These are phyloP conservation scores for Gnatocerus cornutus DNA, from an alignment of 2,888 invertebrate genomes.

Conservation along the genomic window DNA sequence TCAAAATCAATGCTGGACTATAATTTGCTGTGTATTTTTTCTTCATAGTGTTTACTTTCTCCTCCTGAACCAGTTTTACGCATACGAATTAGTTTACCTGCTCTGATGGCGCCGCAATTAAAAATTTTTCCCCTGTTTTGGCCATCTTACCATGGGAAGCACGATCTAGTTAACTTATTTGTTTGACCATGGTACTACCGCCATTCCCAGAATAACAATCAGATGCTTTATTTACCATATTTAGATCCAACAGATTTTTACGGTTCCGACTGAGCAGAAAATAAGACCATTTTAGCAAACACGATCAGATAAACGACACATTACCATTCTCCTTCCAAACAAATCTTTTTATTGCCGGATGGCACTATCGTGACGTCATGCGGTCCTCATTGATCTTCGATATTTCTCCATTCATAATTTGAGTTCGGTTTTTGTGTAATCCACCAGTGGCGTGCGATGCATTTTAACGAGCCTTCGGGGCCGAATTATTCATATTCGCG, in stretches of 20 bases:
- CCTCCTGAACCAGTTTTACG: constrained; percentile 7
- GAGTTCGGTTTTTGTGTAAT: not conserved
- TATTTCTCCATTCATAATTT: not conserved
- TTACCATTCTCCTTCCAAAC: constrained; percentile 14
- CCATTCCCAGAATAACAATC: constrained; percentile 13
- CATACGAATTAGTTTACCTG: constrained; percentile 1
- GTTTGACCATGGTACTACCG: not conserved
- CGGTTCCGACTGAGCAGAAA: constrained; percentile 11
- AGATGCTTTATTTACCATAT: constrained; percentile 2
- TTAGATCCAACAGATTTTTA: constrained; percentile 8
- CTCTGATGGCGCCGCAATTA: constrained; percentile 3
- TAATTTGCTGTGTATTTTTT: too few relatives aligned
- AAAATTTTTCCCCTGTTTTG: constrained; percentile 6
- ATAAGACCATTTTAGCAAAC: constrained; percentile 15
- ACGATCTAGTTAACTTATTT: not conserved
- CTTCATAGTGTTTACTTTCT: too few relatives aligned
- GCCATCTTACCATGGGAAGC: constrained; percentile 5
- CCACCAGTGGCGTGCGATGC: not conserved
- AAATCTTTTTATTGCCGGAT: constrained; percentile 6
- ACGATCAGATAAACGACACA: constrained; percentile 17
- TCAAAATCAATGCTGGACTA: too few relatives aligned
- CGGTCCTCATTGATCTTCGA: not conserved
- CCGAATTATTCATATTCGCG: constrained; percentile 1
- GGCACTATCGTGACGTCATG: constrained; percentile 9
- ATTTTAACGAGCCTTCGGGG: not conserved